Conservation (phyloP, 2,113 vertebrate species). For the Diphyllodes magnificus region DNA sequence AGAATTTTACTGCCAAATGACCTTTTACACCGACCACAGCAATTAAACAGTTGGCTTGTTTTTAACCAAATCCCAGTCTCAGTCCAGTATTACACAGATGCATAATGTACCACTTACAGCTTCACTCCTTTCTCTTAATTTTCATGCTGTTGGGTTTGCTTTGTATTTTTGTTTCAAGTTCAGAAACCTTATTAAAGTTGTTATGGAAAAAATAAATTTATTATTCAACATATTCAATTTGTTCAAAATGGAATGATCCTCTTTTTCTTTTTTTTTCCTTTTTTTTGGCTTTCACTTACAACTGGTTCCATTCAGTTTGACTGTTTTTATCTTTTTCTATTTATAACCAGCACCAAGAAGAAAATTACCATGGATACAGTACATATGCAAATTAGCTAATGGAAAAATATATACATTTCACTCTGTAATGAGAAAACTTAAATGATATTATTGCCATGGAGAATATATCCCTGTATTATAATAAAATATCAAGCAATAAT, state of each 20-base stretch:
- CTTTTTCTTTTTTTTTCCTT: background rate
- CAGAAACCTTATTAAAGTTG: slow-evolving; percentile 60
- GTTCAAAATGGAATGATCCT: slow-evolving; percentile 66
- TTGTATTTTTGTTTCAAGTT: background rate
- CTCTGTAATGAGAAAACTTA: slow-evolving; percentile 62
- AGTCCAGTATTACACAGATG: background rate
- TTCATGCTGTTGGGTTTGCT: background rate
- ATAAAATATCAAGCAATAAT: slow-evolving; percentile 71
- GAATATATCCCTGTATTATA: slow-evolving; percentile 74
- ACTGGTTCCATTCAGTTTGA: slow-evolving; percentile 49
- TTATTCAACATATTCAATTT: slow-evolving; percentile 64
- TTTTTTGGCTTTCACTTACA: slow-evolving; percentile 56
- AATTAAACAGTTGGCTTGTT: background rate
- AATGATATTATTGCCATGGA: slow-evolving; percentile 54
- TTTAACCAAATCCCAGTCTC: background rate
- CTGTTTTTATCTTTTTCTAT: slow-evolving; percentile 48
- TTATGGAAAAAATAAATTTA: slow-evolving; percentile 72
- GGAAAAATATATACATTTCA: slow-evolving; percentile 70
- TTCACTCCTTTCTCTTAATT: background rate
- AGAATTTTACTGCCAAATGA: background rate
- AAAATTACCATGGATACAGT: slow-evolving; percentile 71
- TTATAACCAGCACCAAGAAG: slow-evolving; percentile 70
- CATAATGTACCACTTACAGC: background rate
- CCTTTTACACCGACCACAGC: background rate
- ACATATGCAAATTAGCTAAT: slow-evolving; percentile 68